Evolutionary conservation across 1,140 invertebrate species (phyloP), one percentile per base, ranked within the genome.

Genomic region (Drosophila tsacasi): DNA sequence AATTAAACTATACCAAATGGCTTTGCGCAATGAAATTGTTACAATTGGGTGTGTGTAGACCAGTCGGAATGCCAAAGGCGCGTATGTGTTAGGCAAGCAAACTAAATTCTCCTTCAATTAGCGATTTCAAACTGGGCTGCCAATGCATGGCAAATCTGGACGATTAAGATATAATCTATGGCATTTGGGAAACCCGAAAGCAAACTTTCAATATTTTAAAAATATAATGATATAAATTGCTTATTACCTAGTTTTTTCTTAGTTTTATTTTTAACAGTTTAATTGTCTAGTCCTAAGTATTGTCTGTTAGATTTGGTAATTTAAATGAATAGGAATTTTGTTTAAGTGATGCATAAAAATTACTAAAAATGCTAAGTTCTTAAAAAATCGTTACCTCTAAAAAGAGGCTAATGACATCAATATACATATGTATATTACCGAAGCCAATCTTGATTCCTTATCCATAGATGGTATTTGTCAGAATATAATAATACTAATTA

Each of bases 1-100:
- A 87, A 87, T 87, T 87, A 83, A 73, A 83, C 84, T 72, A 77
- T 78, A 66, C 71, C 67, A 87, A 87, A 76, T 83, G 83, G 40
- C 75, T 77, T 77, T 82, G 76, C 60, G 76, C 67, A 47, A 63
- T 83, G 30, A 6, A 82, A 86, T 85, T 78, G 83, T 79, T 67
- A 61, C 49, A 77, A 47, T 42, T 50, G 35, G 37, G 27, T 46
- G 23, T 60, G 44, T 63, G 37, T 52, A 52, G 66, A 37, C 47
- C 47, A 46, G 30, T 42, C 15, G 54, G 66, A 72, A 72, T 73
- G 52, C 27, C 54, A 37, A 50, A 60, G 66, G 66, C 44, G 42
- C 58, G 57, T 69, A 54, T 68, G 39, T 27, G 49, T 58, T 68
- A 5, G 32, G 40, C 42, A 69, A 72, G 27, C 47, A 25, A 50